Evolutionary conservation across 2,113 vertebrate species (phyloP).

Genomic region (crab-eating macaque (Macaca fascicularis)): T2T-MFA8v1.1 NC_088386.1:37448001-37448500

Average conservation of each 20-base stretch:
- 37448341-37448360: constrained; percentile 58
- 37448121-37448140: constrained; percentile 69
- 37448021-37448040: constrained; percentile 74
- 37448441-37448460: constrained; percentile 76
- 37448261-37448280: constrained; percentile 22
- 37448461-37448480: constrained; percentile 65
- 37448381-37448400: constrained; percentile 72
- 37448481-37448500: constrained; percentile 67
- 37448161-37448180: constrained; percentile 50
- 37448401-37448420: constrained; percentile 66
- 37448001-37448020: constrained; percentile 43
- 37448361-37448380: constrained; percentile 77
- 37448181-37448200: neutral
- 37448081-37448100: constrained; percentile 68
- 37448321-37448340: constrained; percentile 74
- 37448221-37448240: neutral
- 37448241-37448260: constrained; percentile 5
- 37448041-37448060: constrained; percentile 55
- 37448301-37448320: constrained; percentile 36
- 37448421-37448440: constrained; percentile 69
- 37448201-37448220: constrained; percentile 5
- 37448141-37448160: constrained; percentile 66
- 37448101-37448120: constrained; percentile 60
- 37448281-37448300: constrained; percentile 50
- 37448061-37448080: constrained; percentile 58